Evolutionary conservation across 2,797 vertebrate genomes (phyloP).

Genomic region (Emys orbicularis): DNA sequence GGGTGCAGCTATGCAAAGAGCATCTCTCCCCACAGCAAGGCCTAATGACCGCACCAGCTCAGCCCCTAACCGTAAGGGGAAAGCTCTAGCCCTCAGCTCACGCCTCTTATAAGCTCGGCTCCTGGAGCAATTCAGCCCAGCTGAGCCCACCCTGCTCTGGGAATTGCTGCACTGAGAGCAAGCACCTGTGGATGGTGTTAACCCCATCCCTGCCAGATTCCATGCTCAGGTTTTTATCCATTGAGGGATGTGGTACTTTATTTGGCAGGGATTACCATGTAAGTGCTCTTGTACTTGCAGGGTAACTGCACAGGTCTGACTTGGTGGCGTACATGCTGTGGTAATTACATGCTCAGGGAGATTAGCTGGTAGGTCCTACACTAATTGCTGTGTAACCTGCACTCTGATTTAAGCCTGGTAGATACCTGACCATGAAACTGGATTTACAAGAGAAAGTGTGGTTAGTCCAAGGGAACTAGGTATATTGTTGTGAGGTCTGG

Average conservation of each 20-base stretch:
- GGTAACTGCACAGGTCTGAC: neutral
- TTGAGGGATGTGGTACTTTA: neutral
- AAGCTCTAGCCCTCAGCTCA: neutral
- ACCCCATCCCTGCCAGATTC: neutral
- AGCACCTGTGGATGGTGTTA: neutral
- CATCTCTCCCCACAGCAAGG: neutral
- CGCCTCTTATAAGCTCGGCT: neutral
- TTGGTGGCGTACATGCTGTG: neutral
- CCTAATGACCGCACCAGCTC: neutral
- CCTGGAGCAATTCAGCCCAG: neutral
- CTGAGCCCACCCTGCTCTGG: neutral
- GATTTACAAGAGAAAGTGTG: neutral
- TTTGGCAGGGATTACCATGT: neutral
- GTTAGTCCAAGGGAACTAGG: neutral
- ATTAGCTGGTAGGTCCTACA: neutral
- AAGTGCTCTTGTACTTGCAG: neutral
- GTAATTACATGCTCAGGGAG: neutral
- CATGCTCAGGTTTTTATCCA: neutral
- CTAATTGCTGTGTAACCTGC: neutral
- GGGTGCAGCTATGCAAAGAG: neutral
- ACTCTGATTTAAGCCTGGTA: neutral
- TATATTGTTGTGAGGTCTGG: neutral
- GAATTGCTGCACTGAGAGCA: neutral
- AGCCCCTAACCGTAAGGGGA: neutral
- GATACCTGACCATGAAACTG: neutral